Evolutionary conservation across 1,140 invertebrate genomes (phyloP), one percentile per base, ranked within the genome.

Genomic region (Sipha flava): DNA sequence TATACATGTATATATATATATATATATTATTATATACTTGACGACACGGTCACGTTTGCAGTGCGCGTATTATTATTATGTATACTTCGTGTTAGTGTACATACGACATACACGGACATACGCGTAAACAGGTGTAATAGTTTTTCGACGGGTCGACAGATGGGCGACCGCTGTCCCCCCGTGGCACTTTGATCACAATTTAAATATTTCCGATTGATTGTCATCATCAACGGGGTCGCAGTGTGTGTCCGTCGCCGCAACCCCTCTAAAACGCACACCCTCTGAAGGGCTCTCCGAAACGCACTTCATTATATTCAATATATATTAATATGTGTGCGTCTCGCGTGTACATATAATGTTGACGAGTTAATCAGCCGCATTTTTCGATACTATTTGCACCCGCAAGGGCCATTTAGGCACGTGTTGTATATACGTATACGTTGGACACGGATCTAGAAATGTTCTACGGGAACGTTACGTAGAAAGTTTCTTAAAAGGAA

Each of bases 181-280:
- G 43, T 26, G 73, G 73, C 73, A 77, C 73, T 77, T 77, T 77
- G 73, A 77, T 77, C 52, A 59, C 73, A 77, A 77, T 77, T 77
- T 77, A 77, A 77, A 77, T 77, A 77, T 77, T 77, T 77, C 73
- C 73, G 73, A 77, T 77, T 77, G 73, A 77, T 77, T 77, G 73
- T 77, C 73, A 77, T 77, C 73, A 43, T 29, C 31, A 52, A 18
- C 73, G 34, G 49, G 52, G 49, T 57, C 73, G n/a, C 73, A 77
- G 73, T 57, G 73, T 77, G 73, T 57, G 52, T 77, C 52, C 52
- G 72, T 21, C 31, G 29, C 49, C 70, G 21, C 23, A 23, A 57
- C 47, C 72, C 72, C 72, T 57, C n/a, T 4, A 14, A 18, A 52
- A 52, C 9, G 18, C 10, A 37, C 31, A 54, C 21, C n/a, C n/a